These are phyloP conservation scores for Caranx melampygus DNA, from an alignment of 2,113 vertebrate genomes.

Conservation along the genomic window DNA sequence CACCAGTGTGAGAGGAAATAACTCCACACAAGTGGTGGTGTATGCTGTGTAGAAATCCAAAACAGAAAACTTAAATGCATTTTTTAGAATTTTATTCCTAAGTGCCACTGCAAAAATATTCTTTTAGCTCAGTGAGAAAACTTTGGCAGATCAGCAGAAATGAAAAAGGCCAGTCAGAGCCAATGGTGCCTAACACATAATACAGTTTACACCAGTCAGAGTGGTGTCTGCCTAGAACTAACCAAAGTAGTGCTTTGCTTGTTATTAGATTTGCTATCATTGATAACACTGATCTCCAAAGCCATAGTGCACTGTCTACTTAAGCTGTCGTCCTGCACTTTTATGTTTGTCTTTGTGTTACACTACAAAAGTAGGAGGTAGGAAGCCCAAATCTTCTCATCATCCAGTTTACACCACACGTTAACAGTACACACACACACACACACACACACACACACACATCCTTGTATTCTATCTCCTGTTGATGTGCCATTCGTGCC, in stretches of 20 bases:
- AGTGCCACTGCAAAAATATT: neutral
- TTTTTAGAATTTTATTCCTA: neutral
- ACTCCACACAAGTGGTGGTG: neutral
- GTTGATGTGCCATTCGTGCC: neutral
- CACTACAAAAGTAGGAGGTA: neutral
- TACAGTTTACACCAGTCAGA: neutral
- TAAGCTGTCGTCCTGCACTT: neutral
- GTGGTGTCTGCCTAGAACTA: neutral
- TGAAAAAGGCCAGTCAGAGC: neutral
- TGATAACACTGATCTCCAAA: neutral
- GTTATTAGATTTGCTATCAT: neutral
- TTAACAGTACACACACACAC: neutral
- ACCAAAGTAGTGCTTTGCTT: neutral
- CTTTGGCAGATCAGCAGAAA: neutral
- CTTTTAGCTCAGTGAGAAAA: neutral
- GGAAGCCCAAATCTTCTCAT: neutral
- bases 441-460: neutral
- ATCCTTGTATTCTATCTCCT: neutral
- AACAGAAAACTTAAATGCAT: neutral
- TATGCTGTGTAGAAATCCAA: neutral
- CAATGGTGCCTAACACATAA: neutral
- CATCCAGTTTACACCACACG: constrained; percentile 7
- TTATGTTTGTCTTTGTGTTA: neutral
- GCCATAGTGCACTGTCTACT: neutral
- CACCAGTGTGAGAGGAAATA: neutral